A percentile compares a stretch with the other conserved stretches of the same genome.
phyloP scores from a whole-genome alignment of 2,888 invertebrate species.

The Acheta domesticus region DNA sequence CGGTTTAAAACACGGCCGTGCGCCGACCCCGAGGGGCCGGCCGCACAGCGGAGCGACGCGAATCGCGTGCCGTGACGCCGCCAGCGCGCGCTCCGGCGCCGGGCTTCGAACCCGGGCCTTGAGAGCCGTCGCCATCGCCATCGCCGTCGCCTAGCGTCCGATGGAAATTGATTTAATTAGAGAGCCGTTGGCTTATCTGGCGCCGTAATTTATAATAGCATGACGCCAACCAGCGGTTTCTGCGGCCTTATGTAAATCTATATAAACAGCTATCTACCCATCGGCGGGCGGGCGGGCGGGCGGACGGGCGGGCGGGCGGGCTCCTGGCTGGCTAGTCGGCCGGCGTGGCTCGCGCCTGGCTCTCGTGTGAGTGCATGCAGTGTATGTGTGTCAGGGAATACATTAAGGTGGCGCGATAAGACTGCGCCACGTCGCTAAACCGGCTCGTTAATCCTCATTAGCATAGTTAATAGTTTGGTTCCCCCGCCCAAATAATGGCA shows the following conservation, averaged over 20 bases:
- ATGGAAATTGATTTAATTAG: slow-evolving; percentile 18
- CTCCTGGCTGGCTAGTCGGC: not conserved
- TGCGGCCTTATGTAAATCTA: slow-evolving; percentile 18
- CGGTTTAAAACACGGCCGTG: no score
- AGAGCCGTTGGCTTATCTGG: not conserved
- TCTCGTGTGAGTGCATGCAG: not conserved
- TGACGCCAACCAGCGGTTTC: not conserved
- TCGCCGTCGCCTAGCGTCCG: not conserved
- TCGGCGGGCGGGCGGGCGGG: not conserved
- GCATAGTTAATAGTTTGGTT: slow-evolving; percentile 18
- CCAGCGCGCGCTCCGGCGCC: not conserved
- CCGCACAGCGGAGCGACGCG: no score
- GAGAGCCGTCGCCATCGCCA: not conserved
- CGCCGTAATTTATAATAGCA: slow-evolving; percentile 10
- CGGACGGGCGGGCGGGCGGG: not conserved
- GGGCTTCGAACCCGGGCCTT: slow-evolving; percentile 6
- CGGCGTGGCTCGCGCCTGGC: not conserved
- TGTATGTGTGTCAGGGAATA: slow-evolving; percentile 18
- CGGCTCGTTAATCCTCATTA: slow-evolving; percentile 18
- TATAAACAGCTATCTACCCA: slow-evolving; percentile 5
- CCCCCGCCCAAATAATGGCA: slow-evolving; percentile 9
- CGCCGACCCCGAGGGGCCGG: no score
- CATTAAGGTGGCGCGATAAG: slow-evolving; percentile 18
- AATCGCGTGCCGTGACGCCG: not conserved
- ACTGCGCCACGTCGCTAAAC: slow-evolving; percentile 10